Evolutionary conservation across 2,797 vertebrate genomes (phyloP), one percentile per base, ranked within the genome.

Genomic region (Rhinella marina): DNA sequence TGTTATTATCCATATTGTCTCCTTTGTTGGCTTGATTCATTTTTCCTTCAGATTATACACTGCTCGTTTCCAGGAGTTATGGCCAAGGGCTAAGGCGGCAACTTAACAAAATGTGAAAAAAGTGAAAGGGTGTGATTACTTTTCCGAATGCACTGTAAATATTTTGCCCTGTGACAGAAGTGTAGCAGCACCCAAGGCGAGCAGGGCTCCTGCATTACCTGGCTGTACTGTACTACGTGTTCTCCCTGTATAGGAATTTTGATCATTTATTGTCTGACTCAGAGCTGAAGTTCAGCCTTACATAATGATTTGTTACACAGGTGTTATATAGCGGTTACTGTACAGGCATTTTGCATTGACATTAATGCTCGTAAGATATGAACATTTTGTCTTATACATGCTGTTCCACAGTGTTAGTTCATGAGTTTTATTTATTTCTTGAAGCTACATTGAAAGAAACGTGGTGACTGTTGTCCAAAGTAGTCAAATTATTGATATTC

Each of bases 361-460:
- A 5, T n/a, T 75, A 75, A 23, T 52, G 11, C 41, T n/a, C 1
- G 0, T 21, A 12, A 75, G n/a, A 52, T n/a, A 14, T 48, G 72
- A n/a, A 75, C 72, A 75, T 12, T 75, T 75, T 75, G 72, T 50
- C 72, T 75, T 48, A 48, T 48, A 73, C 72, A 23, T 75, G 21
- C n/a, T 75, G 13, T 50, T 75, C 72, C 72, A 52, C 16, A 12
- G 7, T 41, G 70, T 41, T 11, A 11, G 4, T 25, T 64, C 23
- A 16, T 27, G n/a, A 27, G 10, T 68, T 68, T 29, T 27, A 27
- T 29, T 70, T 17, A 2, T 16, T 29, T 29, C 9, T 62, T 14
- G 3, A 14, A 7, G 17, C 17, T 32, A 9, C 29, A 17, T 72
- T 32, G 17, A 29, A 72, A 41, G 8, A 29, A 32, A 21, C 21